Conservation (phyloP, 2,113 vertebrate species). For the Capra hircus region DNA sequence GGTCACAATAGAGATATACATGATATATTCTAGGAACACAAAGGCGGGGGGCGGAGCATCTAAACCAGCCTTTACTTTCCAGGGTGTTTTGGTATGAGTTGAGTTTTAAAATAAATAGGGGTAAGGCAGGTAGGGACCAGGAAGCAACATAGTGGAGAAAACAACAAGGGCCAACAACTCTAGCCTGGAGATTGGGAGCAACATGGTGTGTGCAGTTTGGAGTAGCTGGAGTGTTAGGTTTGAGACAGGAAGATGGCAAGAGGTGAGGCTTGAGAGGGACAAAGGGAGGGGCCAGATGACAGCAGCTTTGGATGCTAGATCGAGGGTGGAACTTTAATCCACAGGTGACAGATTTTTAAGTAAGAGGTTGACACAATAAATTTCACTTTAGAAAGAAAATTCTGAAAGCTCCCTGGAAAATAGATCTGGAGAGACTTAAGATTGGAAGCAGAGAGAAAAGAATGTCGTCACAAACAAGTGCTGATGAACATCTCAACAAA, state of each 20-base stretch:
- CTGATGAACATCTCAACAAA: background rate
- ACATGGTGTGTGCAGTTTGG: background rate
- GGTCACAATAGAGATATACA: background rate
- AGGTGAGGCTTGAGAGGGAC: background rate
- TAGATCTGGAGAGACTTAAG: background rate
- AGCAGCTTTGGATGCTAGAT: background rate
- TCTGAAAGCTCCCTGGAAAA: background rate
- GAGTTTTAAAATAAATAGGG: background rate
- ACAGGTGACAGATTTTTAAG: background rate
- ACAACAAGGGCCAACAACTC: background rate
- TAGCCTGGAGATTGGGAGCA: background rate
- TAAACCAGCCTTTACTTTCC: background rate
- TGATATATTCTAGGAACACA: background rate
- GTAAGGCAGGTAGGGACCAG: background rate
- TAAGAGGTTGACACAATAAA: background rate
- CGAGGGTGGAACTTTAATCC: background rate
- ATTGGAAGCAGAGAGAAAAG: background rate
- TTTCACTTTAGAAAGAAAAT: background rate
- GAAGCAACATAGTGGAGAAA: background rate
- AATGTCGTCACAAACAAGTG: background rate
- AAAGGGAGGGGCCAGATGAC: background rate
- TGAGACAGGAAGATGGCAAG: background rate
- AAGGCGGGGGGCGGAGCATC: too few relatives aligned
- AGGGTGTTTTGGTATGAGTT: background rate
- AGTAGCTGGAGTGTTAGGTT: background rate